These are phyloP conservation scores for Notothenia rossii DNA, from an alignment of 2,113 vertebrate genomes.

Conservation along the genomic window DNA sequence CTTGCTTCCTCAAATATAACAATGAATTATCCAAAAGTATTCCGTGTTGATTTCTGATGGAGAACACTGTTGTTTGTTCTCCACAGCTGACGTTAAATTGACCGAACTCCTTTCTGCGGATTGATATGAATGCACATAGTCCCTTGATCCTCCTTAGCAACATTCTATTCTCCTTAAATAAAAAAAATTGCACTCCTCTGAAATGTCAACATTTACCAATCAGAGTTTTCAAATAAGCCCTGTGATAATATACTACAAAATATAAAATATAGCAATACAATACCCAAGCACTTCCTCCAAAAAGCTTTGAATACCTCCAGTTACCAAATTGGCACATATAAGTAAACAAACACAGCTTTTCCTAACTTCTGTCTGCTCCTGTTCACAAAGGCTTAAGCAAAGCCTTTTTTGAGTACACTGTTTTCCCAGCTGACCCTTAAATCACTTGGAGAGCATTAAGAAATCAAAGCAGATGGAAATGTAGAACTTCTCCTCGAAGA, in stretches of 20 bases:
- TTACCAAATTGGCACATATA: constrained; percentile 34
- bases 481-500: constrained; percentile 43
- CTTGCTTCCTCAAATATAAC: too few species aligned
- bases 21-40: too few species aligned
- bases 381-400: constrained; percentile 52
- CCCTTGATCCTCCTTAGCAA: too few species aligned
- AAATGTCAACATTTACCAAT: too few species aligned
- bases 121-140: too few species aligned
- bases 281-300: background rate
- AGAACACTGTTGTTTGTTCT: too few species aligned
- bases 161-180: too few species aligned
- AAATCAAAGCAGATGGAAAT: constrained; percentile 45
- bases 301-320: constrained; percentile 40
- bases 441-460: constrained; percentile 40
- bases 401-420: constrained; percentile 31
- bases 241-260: constrained; percentile 4
- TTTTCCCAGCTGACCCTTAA: constrained; percentile 43
- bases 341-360: constrained; percentile 52
- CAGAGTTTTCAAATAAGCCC: too few species aligned
- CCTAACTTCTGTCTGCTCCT: constrained; percentile 55
- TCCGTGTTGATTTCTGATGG: too few species aligned
- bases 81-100: too few species aligned
- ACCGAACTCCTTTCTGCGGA: too few species aligned
- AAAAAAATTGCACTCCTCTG: too few species aligned
- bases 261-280: constrained; percentile 18